These are phyloP conservation scores for Oxyteleia sp. DNA, from an alignment of 2,888 invertebrate species.

Conservation along the genomic window DNA sequence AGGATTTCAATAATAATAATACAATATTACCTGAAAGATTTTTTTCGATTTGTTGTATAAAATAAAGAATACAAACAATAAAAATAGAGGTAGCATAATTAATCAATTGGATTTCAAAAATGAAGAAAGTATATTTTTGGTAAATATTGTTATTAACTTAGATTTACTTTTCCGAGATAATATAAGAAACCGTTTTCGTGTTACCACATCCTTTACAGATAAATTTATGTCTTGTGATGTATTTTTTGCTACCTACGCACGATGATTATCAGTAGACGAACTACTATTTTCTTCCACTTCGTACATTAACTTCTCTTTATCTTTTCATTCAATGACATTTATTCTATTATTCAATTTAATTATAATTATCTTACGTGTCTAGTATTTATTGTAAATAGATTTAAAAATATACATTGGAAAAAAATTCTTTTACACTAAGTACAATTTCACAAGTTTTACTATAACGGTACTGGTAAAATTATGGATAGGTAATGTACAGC, in stretches of 20 bases:
- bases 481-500: too few species aligned
- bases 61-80: too few species aligned
- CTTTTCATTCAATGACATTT: conserved; percentile 22
- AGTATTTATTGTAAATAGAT: neutral
- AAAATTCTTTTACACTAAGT: too few species aligned
- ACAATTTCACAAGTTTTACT: too few species aligned
- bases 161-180: conserved; percentile 21
- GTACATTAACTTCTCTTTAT: conserved; percentile 36
- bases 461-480: too few species aligned
- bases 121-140: too few species aligned
- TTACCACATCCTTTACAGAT: conserved; percentile 57
- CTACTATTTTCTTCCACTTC: conserved; percentile 38
- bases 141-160: neutral
- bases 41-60: too few species aligned
- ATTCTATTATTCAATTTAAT: neutral
- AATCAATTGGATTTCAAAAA: too few species aligned
- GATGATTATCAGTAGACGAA: conserved; percentile 56
- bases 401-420: neutral
- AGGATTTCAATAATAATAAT: too few species aligned
- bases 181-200: conserved; percentile 30
- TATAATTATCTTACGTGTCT: neutral
- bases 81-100: too few species aligned
- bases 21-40: too few species aligned
- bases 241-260: conserved; percentile 53
- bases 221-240: conserved; percentile 49